Evolutionary conservation across 2,797 vertebrate species (phyloP).

Genomic region (Podarcis lilfordi): DNA sequence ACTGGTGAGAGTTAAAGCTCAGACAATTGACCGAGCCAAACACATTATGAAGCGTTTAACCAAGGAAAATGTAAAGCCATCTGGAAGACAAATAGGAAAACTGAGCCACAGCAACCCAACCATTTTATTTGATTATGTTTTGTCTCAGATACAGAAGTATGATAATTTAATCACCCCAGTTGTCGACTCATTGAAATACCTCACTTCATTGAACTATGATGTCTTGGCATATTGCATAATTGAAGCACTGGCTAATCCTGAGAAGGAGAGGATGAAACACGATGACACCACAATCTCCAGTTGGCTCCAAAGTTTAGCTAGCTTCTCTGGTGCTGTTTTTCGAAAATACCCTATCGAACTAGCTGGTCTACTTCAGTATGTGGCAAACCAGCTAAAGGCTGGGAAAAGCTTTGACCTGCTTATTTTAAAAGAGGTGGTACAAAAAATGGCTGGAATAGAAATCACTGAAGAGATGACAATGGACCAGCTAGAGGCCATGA

Average conservation of each 20-base stretch:
- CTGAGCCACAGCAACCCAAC: slow-evolving; percentile 90
- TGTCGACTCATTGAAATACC: slow-evolving; percentile 98
- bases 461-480: slow-evolving; percentile 98
- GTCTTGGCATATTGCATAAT: slow-evolving; percentile 99
- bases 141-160: slow-evolving; percentile 98
- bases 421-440: slow-evolving; percentile 98
- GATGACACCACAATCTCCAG: slow-evolving; percentile 99
- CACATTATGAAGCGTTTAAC: slow-evolving; percentile 99
- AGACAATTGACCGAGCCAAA: slow-evolving; percentile 96
- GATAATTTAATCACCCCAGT: slow-evolving; percentile 98
- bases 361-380: slow-evolving; percentile 96
- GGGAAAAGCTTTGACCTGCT: slow-evolving; percentile 98
- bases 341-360: slow-evolving; percentile 98
- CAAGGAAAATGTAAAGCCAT: slow-evolving; percentile 94
- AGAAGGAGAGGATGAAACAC: slow-evolving; percentile 99
- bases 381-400: slow-evolving; percentile 97
- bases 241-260: slow-evolving; percentile 97
- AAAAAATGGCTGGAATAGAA: slow-evolving; percentile 99
- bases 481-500: slow-evolving; percentile 98
- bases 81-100: slow-evolving; percentile 89
- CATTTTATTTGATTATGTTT: slow-evolving; percentile 93
- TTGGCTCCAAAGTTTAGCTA: slow-evolving; percentile 98
- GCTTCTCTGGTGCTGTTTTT: slow-evolving; percentile 97
- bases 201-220: slow-evolving; percentile 98
- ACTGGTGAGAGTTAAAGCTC: slow-evolving; percentile 97